Evolutionary conservation across 2,797 vertebrate genomes (phyloP), one percentile per base, ranked within the genome.

Genomic region (Perodicticus potto): DNA sequence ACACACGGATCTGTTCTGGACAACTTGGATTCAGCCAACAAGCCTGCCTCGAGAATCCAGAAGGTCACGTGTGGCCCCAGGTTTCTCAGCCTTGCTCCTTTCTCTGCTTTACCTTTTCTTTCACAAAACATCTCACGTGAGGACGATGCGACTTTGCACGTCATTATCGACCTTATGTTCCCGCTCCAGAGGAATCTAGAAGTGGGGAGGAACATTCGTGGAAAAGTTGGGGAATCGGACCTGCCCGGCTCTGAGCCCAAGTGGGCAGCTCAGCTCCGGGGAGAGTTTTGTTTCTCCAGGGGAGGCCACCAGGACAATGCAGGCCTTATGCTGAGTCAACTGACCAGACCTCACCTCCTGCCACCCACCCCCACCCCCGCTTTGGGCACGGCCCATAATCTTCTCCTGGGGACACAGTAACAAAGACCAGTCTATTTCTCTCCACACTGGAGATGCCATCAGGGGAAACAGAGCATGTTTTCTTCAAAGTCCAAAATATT

Each of bases 391-490:
- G 65, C 94, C 89, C 0, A 11, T 93, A 83, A 94, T 97, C 96
- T 96, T 76, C 82, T 90, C 86, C 63, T 10, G 32, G 55, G 76
- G 87, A 92, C 92, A 73, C 23, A 90, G 43, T 81, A 93, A 97
- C 97, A 98, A 98, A 97, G 96, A 61, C 96, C 61, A 45, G 89
- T 94, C 97, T 97, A 97, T 98, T 97, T 94, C 65, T 40, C 81
- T 90, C 67, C 14, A 3, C 65, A 1, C 73, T 90, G 65, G 96
- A 96, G 93, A 95, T 96, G 96, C 87, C 97, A 96, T 96, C 70
- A 13, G 82, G 85, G 57, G 45, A 95, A 95, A 96, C 82, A 97
- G 83, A 94, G 78, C 29, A 32, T 94, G 87, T 97, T 97, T 97
- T 97, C 96, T 97, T 96, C 88, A 96, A 96, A 92, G 92, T 97